Evolutionary conservation across 2,888 invertebrate species (phyloP).

Genomic region (Sinhomidia bicolor): DNA sequence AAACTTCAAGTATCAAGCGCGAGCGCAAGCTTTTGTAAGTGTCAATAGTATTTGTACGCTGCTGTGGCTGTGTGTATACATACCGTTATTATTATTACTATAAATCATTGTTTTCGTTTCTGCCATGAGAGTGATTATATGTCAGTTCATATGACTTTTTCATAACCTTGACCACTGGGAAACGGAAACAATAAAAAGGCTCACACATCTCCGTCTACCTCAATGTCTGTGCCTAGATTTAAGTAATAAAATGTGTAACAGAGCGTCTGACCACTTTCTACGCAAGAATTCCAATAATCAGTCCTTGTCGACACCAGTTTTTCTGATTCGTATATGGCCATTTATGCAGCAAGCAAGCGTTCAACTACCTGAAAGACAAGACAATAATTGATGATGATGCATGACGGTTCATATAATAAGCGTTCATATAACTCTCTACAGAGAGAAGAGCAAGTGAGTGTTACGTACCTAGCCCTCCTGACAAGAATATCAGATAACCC

Average conservation of each 20-base stretch:
- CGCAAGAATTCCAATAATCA: conserved; percentile 66
- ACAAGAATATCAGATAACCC: too few species aligned
- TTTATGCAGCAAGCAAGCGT: neutral
- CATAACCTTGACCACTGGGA: conserved; percentile 22
- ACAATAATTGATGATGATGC: conserved; percentile 28
- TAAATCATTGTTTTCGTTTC: neutral
- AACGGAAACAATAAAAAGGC: neutral
- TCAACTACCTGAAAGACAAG: conserved; percentile 44
- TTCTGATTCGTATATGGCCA: neutral
- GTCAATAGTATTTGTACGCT: neutral
- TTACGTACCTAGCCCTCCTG: too few species aligned
- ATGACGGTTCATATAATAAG: neutral
- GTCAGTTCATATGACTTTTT: neutral
- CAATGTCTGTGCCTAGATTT: conserved; percentile 67
- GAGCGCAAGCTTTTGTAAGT: neutral
- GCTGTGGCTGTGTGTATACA: neutral
- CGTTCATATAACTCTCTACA: neutral
- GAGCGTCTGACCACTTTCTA: conserved; percentile 68
- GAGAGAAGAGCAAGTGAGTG: neutral
- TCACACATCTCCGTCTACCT: conserved; percentile 18
- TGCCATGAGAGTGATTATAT: neutral
- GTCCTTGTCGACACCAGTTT: neutral
- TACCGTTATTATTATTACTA: neutral
- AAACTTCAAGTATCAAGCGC: conserved; percentile 1
- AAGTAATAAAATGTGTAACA: conserved; percentile 56